Percentiles rank a stretch among this genome's conserved stretches.
These are phyloP conservation scores for Trachythela sp. DNA, from an alignment of 64 coral and sea anemone genomes.

Conservation along the genomic window DNA sequence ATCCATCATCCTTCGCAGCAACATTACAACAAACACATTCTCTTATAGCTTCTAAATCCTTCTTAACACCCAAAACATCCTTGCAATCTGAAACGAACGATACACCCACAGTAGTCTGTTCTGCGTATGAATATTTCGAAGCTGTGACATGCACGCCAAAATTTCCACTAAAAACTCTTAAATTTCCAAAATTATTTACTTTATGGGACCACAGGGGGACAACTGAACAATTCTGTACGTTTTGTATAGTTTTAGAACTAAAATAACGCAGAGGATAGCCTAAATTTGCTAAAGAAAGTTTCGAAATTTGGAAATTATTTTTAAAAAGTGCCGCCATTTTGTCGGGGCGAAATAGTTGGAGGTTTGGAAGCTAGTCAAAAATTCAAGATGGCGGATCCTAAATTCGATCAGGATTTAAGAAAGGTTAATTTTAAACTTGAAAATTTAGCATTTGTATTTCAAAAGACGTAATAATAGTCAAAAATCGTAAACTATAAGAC, in stretches of 20 bases:
- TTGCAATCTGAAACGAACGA: neutral
- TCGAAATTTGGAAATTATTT: neutral
- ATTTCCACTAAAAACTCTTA: neutral
- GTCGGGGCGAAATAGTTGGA: neutral
- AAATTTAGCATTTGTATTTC: neutral
- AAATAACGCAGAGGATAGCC: neutral
- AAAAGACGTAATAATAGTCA: neutral
- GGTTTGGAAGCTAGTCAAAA: neutral
- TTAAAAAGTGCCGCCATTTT: neutral
- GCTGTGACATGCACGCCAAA: neutral
- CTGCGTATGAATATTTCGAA: neutral
- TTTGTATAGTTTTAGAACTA: neutral
- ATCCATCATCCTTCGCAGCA: neutral
- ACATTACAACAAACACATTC: neutral
- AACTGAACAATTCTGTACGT: neutral
- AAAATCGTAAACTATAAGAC: neutral
- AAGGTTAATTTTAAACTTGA: neutral
- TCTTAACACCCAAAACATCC: neutral
- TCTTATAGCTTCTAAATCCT: neutral
- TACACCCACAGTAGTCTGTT: neutral
- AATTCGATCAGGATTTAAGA: slow-evolving; percentile 14
- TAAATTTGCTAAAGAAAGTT: neutral
- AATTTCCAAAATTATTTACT: neutral
- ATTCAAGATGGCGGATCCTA: neutral
- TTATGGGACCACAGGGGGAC: neutral